Evolutionary conservation across 2,888 invertebrate genomes (phyloP).

Genomic region (Macaria liturata): DNA sequence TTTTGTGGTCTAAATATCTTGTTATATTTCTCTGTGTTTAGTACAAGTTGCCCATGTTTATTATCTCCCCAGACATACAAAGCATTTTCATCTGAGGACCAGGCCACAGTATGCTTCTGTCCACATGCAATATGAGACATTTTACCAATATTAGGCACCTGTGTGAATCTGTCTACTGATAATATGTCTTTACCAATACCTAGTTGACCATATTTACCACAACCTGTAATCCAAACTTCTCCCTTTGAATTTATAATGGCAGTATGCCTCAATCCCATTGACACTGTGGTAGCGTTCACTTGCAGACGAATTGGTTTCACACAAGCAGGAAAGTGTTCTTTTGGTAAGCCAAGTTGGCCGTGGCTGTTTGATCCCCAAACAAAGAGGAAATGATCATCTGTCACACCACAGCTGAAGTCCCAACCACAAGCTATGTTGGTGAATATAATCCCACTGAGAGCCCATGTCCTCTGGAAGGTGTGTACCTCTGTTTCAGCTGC

Average conservation of each 20-base stretch:
- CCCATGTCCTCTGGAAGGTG: conserved; percentile 84
- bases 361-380: conserved; percentile 93
- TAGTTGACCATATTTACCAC: conserved; percentile 87
- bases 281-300: conserved; percentile 81
- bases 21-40: conserved; percentile 76
- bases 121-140: conserved; percentile 89
- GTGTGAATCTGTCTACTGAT: conserved; percentile 69
- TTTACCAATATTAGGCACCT: conserved; percentile 80
- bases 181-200: conserved; percentile 77
- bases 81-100: conserved; percentile 78
- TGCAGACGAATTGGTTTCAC: conserved; percentile 66
- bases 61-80: conserved; percentile 92
- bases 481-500: conserved; percentile 80
- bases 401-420: conserved; percentile 91
- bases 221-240: conserved; percentile 85
- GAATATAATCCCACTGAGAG: conserved; percentile 80
- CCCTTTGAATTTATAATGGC: conserved; percentile 85
- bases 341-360: conserved; percentile 88
- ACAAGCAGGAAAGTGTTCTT: conserved; percentile 65
- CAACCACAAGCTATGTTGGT: conserved; percentile 89
- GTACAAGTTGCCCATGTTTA: conserved; percentile 90
- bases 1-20: conserved; percentile 80
- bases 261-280: conserved; percentile 88
- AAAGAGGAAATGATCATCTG: conserved; percentile 86
- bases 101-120: conserved; percentile 89